phyloP scores from a whole-genome alignment of 2,113 vertebrate genomes.

The Stercorarius parasiticus region DNA sequence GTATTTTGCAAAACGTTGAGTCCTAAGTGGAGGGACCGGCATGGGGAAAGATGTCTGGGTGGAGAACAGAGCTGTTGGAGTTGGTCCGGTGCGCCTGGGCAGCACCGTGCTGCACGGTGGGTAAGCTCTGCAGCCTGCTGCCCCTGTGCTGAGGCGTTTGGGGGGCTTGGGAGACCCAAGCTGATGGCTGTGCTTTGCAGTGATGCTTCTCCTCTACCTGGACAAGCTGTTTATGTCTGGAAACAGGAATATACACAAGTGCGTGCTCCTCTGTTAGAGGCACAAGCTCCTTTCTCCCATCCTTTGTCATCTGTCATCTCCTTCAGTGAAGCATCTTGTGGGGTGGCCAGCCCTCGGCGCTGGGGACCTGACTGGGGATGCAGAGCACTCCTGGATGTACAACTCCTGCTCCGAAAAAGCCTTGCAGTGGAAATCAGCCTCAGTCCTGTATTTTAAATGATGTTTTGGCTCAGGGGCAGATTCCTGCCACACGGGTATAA shows the following conservation, averaged over 20 bases:
- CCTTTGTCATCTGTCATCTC: background rate
- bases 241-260: background rate
- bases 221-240: background rate
- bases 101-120: background rate
- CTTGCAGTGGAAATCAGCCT: background rate
- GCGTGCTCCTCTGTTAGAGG: background rate
- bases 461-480: background rate
- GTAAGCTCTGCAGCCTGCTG: background rate
- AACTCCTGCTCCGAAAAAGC: background rate
- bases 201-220: background rate
- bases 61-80: background rate
- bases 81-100: background rate
- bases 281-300: background rate
- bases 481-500: background rate
- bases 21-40: rapidly evolving
- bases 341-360: background rate
- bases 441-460: background rate
- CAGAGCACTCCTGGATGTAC: background rate
- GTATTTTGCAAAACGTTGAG: background rate
- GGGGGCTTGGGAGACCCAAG: background rate
- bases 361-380: background rate
- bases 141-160: background rate
- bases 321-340: background rate
- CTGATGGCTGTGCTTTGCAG: background rate
- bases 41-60: background rate